Conservation (phyloP, 2,888 invertebrate genomes). For the Chrysomela aeneicollis region DNA sequence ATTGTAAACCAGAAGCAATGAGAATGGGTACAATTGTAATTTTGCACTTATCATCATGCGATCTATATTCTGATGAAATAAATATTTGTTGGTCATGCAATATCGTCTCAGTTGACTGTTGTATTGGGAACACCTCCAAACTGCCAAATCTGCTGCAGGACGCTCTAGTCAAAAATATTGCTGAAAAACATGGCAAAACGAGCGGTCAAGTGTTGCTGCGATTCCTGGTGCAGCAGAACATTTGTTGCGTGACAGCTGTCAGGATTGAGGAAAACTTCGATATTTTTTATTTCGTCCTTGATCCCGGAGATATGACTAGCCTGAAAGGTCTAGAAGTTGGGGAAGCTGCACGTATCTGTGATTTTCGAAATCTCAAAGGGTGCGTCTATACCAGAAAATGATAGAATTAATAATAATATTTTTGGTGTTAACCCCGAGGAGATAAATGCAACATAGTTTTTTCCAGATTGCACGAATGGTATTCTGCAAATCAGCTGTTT, state of each 20-base stretch:
- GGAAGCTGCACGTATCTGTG: conserved; percentile 70
- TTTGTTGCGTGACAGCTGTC: conserved; percentile 77
- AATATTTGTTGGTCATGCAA: too few species aligned
- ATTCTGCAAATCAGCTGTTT: too few species aligned
- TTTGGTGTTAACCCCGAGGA: too few species aligned
- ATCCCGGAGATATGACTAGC: conserved; percentile 66
- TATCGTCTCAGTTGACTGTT: too few species aligned
- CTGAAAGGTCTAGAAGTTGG: conserved; percentile 71
- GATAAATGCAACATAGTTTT: too few species aligned
- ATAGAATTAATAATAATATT: too few species aligned
- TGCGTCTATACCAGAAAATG: too few species aligned
- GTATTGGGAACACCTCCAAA: conserved; percentile 57
- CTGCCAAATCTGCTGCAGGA: conserved; percentile 71
- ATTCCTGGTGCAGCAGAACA: conserved; percentile 73
- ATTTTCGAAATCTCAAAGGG: conserved; percentile 55
- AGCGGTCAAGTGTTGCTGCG: conserved; percentile 77
- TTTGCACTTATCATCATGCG: too few species aligned
- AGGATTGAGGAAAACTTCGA: conserved; percentile 78
- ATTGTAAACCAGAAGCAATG: too few species aligned
- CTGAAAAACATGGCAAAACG: conserved; percentile 68
- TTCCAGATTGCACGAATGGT: too few species aligned
- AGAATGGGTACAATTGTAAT: too few species aligned
- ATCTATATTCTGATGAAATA: too few species aligned
- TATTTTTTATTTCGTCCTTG: conserved; percentile 74
- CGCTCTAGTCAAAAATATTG: conserved; percentile 64